phyloP scores from a whole-genome alignment of 2,113 vertebrate species.

The Tyto alba region DNA sequence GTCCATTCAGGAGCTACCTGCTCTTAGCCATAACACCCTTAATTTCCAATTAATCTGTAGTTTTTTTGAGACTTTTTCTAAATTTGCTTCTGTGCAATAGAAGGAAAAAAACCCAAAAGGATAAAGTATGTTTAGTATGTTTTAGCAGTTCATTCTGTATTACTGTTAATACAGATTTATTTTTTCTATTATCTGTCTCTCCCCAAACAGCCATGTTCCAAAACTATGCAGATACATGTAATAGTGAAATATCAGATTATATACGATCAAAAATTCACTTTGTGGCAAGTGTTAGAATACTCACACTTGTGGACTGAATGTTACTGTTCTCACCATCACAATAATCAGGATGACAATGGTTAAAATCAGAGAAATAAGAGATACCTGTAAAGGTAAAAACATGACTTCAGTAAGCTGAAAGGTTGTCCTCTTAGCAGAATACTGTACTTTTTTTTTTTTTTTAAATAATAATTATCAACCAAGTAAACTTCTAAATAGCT shows the following conservation, averaged over 20 bases:
- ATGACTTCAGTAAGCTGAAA: background rate
- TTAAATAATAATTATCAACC: background rate
- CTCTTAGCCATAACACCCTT: background rate
- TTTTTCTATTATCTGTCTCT: background rate
- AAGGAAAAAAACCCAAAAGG: background rate
- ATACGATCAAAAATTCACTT: background rate
- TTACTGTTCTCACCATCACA: slow-evolving; percentile 80
- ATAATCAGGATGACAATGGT: slow-evolving; percentile 82
- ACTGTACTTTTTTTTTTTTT: background rate
- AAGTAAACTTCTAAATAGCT: background rate
- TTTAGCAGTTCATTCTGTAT: background rate
- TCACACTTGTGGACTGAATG: slow-evolving; percentile 83
- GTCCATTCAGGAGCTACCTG: background rate
- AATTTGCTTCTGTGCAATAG: background rate
- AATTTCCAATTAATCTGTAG: background rate
- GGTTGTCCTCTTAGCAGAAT: background rate
- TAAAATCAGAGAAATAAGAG: slow-evolving; percentile 86
- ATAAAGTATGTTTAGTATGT: background rate
- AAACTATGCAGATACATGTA: background rate
- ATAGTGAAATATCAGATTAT: background rate
- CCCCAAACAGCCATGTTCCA: background rate
- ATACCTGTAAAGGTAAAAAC: slow-evolving; percentile 77
- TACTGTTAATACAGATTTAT: background rate
- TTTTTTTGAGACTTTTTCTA: background rate
- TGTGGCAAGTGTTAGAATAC: slow-evolving; percentile 35